phyloP scores from a whole-genome alignment of 2,797 vertebrate genomes.

The Balearica regulorum region DNA sequence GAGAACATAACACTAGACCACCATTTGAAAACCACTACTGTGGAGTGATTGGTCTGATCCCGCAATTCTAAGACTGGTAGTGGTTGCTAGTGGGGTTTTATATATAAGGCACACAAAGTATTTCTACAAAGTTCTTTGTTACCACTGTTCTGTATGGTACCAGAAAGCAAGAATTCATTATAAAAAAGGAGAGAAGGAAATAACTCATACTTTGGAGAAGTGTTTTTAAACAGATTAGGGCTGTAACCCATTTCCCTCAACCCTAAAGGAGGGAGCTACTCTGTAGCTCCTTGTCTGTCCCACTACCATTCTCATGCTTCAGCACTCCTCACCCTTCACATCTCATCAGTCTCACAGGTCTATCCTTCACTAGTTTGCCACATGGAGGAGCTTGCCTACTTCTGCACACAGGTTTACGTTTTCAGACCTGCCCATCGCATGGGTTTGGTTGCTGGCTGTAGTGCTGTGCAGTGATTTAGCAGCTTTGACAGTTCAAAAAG shows the following conservation, averaged over 20 bases:
- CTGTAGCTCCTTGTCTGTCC: neutral
- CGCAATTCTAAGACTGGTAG: fast-evolving
- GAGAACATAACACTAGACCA: neutral
- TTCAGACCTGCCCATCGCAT: neutral
- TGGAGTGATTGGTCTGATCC: neutral
- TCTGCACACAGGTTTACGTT: neutral
- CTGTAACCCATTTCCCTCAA: neutral
- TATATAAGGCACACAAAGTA: neutral
- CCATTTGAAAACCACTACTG: neutral
- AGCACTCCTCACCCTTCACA: neutral
- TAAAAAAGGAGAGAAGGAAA: neutral
- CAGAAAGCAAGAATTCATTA: neutral
- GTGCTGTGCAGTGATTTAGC: neutral
- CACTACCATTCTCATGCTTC: neutral
- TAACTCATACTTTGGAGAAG: neutral
- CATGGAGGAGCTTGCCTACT: neutral
- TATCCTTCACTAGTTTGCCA: neutral
- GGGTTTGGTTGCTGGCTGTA: neutral
- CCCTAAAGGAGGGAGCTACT: fast-evolving
- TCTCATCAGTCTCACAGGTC: neutral
- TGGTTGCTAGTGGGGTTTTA: neutral
- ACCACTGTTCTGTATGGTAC: fast-evolving
- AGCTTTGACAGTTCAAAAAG: too few species aligned
- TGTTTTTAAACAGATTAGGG: neutral
- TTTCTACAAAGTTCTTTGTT: neutral